Evolutionary conservation across 2,113 vertebrate species (phyloP).

Genomic region (Serranochromis macrocephalus): DNA sequence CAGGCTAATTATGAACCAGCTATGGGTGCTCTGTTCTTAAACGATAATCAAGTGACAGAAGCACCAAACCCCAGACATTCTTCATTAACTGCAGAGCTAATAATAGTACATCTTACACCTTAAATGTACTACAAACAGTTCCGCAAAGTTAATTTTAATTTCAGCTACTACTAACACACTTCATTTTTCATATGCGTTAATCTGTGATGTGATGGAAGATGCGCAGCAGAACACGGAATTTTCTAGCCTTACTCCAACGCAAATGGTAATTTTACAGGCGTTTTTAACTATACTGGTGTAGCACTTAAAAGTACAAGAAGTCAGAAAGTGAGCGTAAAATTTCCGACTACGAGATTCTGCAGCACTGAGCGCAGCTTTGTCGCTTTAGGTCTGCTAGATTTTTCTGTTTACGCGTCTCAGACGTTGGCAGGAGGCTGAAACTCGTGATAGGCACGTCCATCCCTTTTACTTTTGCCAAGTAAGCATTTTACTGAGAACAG

Average conservation of each 20-base stretch:
- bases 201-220: background rate
- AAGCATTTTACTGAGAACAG: background rate
- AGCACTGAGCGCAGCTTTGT: background rate
- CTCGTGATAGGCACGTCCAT: conserved; percentile 31
- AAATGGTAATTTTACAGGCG: background rate
- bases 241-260: background rate
- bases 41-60: background rate
- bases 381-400: fast-evolving
- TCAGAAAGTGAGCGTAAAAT: background rate
- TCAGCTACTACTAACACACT: background rate
- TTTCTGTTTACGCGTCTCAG: background rate
- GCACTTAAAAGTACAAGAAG: background rate
- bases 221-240: background rate
- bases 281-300: fast-evolving
- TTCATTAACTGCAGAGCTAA: background rate
- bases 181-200: fast-evolving
- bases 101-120: fast-evolving
- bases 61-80: fast-evolving
- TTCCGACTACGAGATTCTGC: background rate
- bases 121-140: fast-evolving
- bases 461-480: background rate
- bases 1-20: fast-evolving
- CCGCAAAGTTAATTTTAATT: fast-evolving
- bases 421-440: background rate
- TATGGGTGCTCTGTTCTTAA: background rate